These are phyloP conservation scores for Tryphoninae sp. DNA, from an alignment of 2,888 invertebrate species.

Conservation along the genomic window DNA sequence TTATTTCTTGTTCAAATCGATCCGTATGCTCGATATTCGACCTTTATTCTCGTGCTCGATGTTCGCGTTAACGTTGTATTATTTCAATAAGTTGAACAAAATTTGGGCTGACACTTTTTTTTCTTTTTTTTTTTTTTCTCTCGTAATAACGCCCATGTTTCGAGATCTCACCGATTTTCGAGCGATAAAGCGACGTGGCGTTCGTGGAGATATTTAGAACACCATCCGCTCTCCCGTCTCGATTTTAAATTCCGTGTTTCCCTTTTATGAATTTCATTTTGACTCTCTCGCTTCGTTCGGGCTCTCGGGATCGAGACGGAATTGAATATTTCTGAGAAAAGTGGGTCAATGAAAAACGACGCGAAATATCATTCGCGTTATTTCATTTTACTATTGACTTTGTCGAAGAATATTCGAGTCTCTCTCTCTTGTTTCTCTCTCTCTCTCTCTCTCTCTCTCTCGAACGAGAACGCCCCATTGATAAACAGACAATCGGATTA, in stretches of 20 bases:
- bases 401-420: constrained; percentile 28
- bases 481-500: background rate
- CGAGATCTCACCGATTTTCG: constrained; percentile 24
- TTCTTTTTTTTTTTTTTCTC: constrained; percentile 5
- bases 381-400: constrained; percentile 33
- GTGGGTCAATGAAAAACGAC: constrained; percentile 62
- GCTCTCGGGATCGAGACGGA: constrained; percentile 4
- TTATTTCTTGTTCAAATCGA: background rate
- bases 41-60: background rate
- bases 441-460: background rate
- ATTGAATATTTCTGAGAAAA: constrained; percentile 46
- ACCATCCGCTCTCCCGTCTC: constrained; percentile 7
- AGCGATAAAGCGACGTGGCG: constrained; percentile 1
- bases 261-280: constrained; percentile 62
- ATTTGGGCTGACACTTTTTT: constrained; percentile 19
- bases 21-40: constrained; percentile 27
- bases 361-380: constrained; percentile 39
- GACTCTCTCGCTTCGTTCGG: background rate
- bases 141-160: constrained; percentile 3
- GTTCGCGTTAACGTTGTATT: constrained; percentile 17
- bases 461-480: background rate
- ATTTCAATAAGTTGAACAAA: constrained; percentile 49
- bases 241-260: constrained; percentile 53
- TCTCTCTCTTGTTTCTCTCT: too few relatives aligned
- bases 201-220: constrained; percentile 17